Conservation (phyloP, 2,888 invertebrate species). For the Cataglyphis rosenhaueri region DNA sequence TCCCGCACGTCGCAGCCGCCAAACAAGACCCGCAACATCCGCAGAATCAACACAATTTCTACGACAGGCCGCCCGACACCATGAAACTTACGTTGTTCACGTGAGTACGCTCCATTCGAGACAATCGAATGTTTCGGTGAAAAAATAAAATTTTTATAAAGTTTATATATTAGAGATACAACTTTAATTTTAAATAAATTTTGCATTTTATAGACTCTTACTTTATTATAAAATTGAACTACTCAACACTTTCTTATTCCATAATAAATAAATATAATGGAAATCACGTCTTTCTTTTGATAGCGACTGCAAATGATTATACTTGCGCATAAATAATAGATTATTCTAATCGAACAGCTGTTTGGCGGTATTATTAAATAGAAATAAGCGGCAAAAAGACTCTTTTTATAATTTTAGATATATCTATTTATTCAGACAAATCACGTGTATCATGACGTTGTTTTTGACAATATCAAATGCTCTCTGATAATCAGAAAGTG, state of each 20-base stretch:
- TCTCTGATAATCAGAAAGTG: not conserved
- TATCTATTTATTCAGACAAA: not conserved
- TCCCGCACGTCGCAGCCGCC: slow-evolving; percentile 46
- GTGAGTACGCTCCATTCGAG: slow-evolving; percentile 73
- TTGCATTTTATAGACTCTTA: not conserved
- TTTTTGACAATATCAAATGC: not conserved
- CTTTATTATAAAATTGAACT: not conserved
- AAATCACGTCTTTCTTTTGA: not conserved
- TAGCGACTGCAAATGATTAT: not conserved
- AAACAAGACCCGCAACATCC: slow-evolving; percentile 26
- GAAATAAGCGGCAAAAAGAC: not conserved
- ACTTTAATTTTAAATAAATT: not conserved
- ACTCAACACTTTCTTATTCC: not conserved
- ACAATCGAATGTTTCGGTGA: not conserved
- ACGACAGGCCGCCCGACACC: slow-evolving; percentile 56
- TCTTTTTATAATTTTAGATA: not conserved
- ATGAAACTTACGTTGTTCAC: slow-evolving; percentile 79
- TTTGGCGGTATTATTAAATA: not conserved
- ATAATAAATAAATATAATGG: not conserved
- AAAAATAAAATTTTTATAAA: slow-evolving; percentile 12
- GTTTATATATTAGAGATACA: not conserved
- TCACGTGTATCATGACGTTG: slow-evolving; percentile 10
- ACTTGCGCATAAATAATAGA: not conserved
- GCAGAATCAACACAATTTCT: slow-evolving; percentile 5
- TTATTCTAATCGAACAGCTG: not conserved